Base-by-base conservation (phyloP, 2,888 invertebrate species). In the Xestia sexstrigata region DNA sequence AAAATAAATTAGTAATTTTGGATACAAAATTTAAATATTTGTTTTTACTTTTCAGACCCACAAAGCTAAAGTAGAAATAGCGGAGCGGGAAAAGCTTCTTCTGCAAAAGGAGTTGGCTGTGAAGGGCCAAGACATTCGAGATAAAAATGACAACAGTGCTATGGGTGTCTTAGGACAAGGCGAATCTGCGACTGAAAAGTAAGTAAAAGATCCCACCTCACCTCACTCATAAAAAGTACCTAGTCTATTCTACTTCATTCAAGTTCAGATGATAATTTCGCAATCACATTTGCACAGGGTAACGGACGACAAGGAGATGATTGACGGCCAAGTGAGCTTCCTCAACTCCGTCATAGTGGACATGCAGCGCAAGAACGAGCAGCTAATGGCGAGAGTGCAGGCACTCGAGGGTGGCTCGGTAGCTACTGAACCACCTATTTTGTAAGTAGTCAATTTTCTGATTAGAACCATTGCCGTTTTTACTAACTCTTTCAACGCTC, bases 321-420 rank as follows among this genome's bases (percentile, higher is more conserved):
- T 97, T 70, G 98, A 98, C 85, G 97, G 97, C 17, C 98, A 98
- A 95, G 98, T 99, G 76, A 98, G 98, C 89, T 99, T 99, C 96
- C 97, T 99, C 49, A 99, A 99, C 96, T 98, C 99, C 15, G 99
- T 99, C 88, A 99, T 99, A 89, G 99, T 99, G 47, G 99, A 99
- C 92, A 98, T 99, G 98, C 99, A 99, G 94, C 97, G 97, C 87
- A 99, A 99, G 94, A 99, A 99, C 92, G 98, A 99, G 91, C 98
- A 98, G 88, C 97, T 99, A 4, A 97, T 98, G 92, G 97, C 98
- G 71, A 97, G 98, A 89, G 97, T 99, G 66, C 98, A 98, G 89
- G 98, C 98, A 55, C 97, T 99, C 69, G 98, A 98, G 93, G 96
- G 97, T 97, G 95, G 98, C 96, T 86, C 97, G 13, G 78, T 89